phyloP scores from a whole-genome alignment of 2,888 invertebrate species.

The Deroplatys truncata region DNA sequence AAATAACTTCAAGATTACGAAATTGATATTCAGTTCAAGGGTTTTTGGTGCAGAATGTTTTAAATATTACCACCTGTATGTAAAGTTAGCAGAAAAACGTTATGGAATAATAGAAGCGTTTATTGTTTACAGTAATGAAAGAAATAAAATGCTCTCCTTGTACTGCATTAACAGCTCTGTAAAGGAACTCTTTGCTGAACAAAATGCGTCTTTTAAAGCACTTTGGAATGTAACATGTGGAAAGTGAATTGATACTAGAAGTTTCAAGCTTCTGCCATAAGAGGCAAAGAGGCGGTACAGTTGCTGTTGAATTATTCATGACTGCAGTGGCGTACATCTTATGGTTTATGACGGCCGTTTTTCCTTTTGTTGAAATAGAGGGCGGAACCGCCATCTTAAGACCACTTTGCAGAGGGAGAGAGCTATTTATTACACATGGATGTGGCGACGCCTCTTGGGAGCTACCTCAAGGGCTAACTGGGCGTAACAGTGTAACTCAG shows the following conservation, averaged over 20 bases:
- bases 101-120: too few relatives aligned
- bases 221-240: background rate
- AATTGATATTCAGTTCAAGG: too few relatives aligned
- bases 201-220: background rate
- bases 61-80: too few relatives aligned
- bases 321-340: background rate
- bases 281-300: background rate
- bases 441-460: background rate
- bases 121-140: too few relatives aligned
- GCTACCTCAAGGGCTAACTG: background rate
- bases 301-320: background rate
- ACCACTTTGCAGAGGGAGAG: background rate
- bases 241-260: background rate
- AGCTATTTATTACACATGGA: background rate
- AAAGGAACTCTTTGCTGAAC: background rate
- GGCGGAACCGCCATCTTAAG: background rate
- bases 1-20: too few relatives aligned
- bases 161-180: too few relatives aligned
- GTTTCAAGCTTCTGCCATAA: background rate
- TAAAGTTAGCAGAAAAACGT: too few relatives aligned
- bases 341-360: background rate
- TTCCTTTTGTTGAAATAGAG: background rate
- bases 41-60: too few relatives aligned
- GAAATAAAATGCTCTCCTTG: too few relatives aligned
- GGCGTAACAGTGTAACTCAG: background rate